Conservation (phyloP, 2,113 vertebrate species). For the Nycticebus coucang region DNA sequence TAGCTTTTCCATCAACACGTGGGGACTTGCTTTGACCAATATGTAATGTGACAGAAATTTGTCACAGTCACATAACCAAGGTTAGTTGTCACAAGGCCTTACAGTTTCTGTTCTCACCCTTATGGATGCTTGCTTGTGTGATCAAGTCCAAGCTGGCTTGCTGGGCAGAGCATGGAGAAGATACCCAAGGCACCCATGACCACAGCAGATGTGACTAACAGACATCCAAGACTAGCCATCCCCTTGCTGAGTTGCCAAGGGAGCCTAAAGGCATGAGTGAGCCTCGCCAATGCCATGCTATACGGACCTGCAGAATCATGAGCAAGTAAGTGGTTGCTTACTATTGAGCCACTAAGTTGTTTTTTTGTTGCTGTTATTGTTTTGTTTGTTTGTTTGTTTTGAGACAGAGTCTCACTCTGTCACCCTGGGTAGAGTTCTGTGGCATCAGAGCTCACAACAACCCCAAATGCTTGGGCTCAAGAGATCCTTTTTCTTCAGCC, state of each 20-base stretch:
- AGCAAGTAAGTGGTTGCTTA: not conserved
- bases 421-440: too few relatives aligned
- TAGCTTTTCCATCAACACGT: not conserved
- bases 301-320: not conserved
- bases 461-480: too few relatives aligned
- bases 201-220: not conserved
- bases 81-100: not conserved
- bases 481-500: too few relatives aligned
- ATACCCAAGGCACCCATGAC: not conserved
- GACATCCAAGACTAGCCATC: not conserved
- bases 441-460: too few relatives aligned
- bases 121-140: not conserved
- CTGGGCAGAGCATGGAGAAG: not conserved
- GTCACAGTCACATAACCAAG: not conserved
- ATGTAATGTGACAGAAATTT: not conserved
- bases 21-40: not conserved
- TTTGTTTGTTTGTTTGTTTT: not conserved
- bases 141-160: not conserved
- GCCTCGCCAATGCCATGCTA: not conserved
- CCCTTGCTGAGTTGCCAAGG: not conserved
- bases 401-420: too few relatives aligned
- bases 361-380: not conserved
- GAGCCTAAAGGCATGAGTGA: not conserved
- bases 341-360: not conserved
- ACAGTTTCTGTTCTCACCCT: not conserved